Conservation (phyloP, 2,888 invertebrate genomes). For the Pelosia muscerda region DNA sequence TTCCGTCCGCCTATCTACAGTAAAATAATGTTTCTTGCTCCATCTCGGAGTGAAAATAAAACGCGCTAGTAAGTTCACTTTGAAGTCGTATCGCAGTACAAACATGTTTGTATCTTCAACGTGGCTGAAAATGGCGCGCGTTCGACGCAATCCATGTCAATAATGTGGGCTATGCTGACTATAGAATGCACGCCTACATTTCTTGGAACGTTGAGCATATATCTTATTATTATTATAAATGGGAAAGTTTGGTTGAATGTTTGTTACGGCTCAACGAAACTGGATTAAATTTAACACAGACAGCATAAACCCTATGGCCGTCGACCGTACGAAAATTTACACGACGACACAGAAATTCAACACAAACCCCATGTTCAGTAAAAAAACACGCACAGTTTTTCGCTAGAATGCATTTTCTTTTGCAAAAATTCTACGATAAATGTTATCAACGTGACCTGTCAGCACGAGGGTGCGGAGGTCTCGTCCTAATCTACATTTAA, state of each 20-base stretch:
- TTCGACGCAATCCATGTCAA: background rate
- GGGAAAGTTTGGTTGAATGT: background rate
- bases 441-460: background rate
- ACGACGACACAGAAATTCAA: background rate
- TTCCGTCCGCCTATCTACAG: constrained; percentile 11
- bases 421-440: background rate
- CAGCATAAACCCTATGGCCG: background rate
- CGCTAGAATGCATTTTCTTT: background rate
- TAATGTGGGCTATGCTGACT: background rate
- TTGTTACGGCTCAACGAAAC: background rate
- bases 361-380: background rate
- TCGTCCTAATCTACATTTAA: background rate
- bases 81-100: background rate
- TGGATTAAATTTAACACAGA: background rate
- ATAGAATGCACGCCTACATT: background rate
- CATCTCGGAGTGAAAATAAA: background rate
- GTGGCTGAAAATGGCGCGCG: background rate
- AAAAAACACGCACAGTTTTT: background rate
- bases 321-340: background rate
- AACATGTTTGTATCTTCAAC: background rate
- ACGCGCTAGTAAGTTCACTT: background rate
- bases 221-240: background rate
- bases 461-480: no score
- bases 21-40: constrained; percentile 24
- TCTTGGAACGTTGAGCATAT: background rate